Evolutionary conservation across 2,113 vertebrate species (phyloP), one percentile per base, ranked within the genome.

Genomic region (Pseudolaguvia tuberculata): DNA sequence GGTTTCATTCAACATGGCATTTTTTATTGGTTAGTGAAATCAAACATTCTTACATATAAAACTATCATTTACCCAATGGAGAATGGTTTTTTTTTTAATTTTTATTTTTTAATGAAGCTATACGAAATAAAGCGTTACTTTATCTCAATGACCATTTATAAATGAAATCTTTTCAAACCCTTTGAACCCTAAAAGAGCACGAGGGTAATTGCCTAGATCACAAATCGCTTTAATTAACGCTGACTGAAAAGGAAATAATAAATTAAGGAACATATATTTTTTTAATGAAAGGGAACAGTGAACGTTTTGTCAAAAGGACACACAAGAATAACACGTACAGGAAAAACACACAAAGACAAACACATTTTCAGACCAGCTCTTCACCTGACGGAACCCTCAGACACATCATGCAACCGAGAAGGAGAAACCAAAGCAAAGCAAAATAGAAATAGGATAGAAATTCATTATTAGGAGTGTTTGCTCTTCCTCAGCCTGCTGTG

Each of bases 1-100:
- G 88, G 88, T 88, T 88, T 89, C 84, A 88, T 85, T 88, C 85
- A 90, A 90, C 88, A 89, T 87, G 84, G 87, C 86, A 90, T 86
- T 85, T 87, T 84, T 84, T 65, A 83, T 80, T 86, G 82, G 87
- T 90, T 88, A 89, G 87, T 89, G 72, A 86, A 90, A 88, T 86
- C 67, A 80, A 82, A 81, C 84, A 75, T 75, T 84, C 39, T 82
- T 50, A 86, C 82, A 89, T 90, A 90, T 85, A 91, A 91, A 90
- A 89, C 86, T 85, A 80, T 85, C 71, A 78, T 80, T 83, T 85
- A 52, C 56, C 73, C 75, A 71, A 75, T 76, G 80, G 82, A 77
- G 74, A 72, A 39, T 81, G 83, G 89, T 82, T 76, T 59, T 63
- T 77, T 50, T 14, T 66, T 82, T n/a, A n/a, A n/a, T n/a, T n/a